Evolutionary conservation across 2,797 vertebrate species (phyloP), one percentile per base, ranked within the genome.

Genomic region (Amblyraja radiata): DNA sequence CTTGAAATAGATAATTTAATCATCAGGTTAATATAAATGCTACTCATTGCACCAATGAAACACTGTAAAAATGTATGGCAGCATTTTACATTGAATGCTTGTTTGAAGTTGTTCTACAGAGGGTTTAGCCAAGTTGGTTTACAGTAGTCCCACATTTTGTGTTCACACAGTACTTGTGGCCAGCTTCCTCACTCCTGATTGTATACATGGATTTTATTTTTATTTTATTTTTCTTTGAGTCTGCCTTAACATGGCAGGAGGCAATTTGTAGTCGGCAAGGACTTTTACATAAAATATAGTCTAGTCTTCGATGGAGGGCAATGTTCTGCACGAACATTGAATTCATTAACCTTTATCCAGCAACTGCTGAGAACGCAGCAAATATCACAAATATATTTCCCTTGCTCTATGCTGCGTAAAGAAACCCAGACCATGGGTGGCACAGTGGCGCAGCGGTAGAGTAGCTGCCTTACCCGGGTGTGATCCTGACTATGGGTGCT

Each of bases 291-390:
- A 88, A 88, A 65, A 88, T 88, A 88, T 88, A 88, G 84, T 68
- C 61, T 21, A 18, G 84, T 68, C 61, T 88, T 88, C 68, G 61
- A 88, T 88, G 14, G 63, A 68, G 84, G 84, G 14, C 14, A 32
- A 68, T 63, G 68, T 68, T 88, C 84, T 88, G 16, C 63, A 88
- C 68, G 84, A 88, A 61, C 58, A 61, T 86, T n/a, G 61, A 86
- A 88, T 88, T 88, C 84, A 88, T 88, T 88, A 88, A 68, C 63
- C 84, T 88, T 68, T 88, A 68, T 88, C 84, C 63, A 68, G 84
- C 61, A 68, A 88, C 84, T 65, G 61, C 84, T 88, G 61, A 88
- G 84, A 88, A 65, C 21, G 84, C 84, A 88, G 61, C 61, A 88
- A 65, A 88, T 63, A 83, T 88, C 21, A 36, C 61, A 88, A 63